Percentiles rank a stretch among this genome's conserved stretches.
phyloP scores from a whole-genome alignment of 2,888 invertebrate genomes.

The Cephus runcator region DNA sequence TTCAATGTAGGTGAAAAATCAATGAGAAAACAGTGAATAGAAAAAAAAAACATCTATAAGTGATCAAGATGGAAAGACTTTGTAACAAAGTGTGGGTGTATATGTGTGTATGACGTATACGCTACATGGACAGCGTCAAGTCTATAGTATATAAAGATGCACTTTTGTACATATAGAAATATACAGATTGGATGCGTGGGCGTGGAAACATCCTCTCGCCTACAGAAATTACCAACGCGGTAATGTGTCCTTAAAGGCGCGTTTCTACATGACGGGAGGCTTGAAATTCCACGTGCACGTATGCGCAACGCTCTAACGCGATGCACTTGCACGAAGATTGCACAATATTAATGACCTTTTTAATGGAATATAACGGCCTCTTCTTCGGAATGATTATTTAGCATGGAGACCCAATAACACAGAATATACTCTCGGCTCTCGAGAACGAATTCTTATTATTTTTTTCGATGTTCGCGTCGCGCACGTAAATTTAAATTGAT shows the following conservation, averaged over 20 bases:
- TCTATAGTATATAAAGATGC: not conserved
- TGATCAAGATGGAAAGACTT: not conserved
- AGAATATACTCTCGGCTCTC: not conserved
- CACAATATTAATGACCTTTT: constrained; percentile 35
- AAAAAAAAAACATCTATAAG: no score
- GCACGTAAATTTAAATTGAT: not conserved
- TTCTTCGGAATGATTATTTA: constrained; percentile 40
- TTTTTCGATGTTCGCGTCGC: not conserved
- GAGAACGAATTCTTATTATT: not conserved
- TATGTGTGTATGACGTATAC: not conserved
- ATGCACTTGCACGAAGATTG: constrained; percentile 37
- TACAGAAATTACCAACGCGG: not conserved
- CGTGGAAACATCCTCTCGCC: not conserved
- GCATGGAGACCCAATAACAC: constrained; percentile 42
- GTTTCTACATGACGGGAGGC: not conserved
- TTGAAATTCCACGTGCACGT: not conserved
- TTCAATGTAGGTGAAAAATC: not conserved
- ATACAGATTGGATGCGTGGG: not conserved
- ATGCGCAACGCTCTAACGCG: not conserved
- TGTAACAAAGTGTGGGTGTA: not conserved
- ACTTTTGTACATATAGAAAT: not conserved
- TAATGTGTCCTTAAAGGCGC: not conserved
- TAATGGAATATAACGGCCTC: constrained; percentile 38
- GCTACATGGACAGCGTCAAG: not conserved
- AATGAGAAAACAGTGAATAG: not conserved